A percentile compares a stretch with the other conserved stretches of the same genome.
These are phyloP conservation scores for Malaclemys terrapin DNA, from an alignment of 2,113 vertebrate species.

Conservation along the genomic window DNA sequence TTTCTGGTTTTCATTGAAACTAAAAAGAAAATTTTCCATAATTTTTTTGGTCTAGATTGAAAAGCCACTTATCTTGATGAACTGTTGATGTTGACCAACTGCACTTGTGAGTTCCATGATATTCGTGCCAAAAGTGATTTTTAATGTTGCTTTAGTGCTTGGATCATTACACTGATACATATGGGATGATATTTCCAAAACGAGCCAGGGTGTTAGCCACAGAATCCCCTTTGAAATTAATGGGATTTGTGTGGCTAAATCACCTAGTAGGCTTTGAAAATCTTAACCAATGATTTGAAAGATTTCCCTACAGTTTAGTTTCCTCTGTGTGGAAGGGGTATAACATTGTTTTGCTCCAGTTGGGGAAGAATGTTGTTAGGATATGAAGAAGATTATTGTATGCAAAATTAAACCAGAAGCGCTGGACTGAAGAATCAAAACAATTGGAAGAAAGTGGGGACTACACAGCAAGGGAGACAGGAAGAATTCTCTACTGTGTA, in stretches of 20 bases:
- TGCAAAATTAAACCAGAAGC: background rate
- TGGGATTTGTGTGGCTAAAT: background rate
- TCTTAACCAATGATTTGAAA: background rate
- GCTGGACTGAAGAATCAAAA: background rate
- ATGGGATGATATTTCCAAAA: background rate
- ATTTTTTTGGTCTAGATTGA: background rate
- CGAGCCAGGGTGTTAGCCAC: background rate
- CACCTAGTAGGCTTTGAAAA: background rate
- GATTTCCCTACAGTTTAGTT: conserved; percentile 13
- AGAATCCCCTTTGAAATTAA: conserved; percentile 1
- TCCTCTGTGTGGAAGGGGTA: background rate
- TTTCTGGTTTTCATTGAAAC: background rate
- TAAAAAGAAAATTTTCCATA: background rate
- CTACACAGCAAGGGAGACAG: background rate
- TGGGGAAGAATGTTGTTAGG: background rate
- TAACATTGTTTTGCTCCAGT: background rate
- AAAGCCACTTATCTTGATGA: background rate
- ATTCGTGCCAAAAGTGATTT: background rate
- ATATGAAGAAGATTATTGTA: background rate
- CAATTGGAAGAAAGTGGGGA: background rate
- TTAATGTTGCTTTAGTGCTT: background rate
- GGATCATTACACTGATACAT: background rate
- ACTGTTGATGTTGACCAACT: background rate
- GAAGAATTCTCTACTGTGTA: background rate
- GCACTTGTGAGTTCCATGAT: background rate